Percentiles rank a stretch among this genome's conserved stretches.
Conservation (phyloP, 2,888 invertebrate genomes). For the Sarcophaga carnaria region DNA sequence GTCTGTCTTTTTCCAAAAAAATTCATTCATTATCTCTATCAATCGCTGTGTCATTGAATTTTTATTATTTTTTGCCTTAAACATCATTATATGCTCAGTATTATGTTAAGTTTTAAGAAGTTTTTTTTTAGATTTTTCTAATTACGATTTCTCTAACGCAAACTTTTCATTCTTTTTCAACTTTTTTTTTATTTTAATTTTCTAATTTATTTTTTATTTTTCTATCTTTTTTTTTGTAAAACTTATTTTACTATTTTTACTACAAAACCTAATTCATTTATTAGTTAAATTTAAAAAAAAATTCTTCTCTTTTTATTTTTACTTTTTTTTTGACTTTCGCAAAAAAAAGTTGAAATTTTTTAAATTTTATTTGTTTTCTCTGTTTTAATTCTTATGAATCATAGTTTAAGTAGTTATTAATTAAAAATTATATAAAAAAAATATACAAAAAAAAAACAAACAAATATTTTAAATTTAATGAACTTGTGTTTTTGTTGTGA, state of each 20-base stretch:
- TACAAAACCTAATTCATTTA: constrained; percentile 24
- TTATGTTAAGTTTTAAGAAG: constrained; percentile 81
- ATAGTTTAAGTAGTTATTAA: constrained; percentile 63
- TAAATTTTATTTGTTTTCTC: constrained; percentile 49
- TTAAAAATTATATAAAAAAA: constrained; percentile 29
- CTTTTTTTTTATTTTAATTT: background rate
- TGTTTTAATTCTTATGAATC: constrained; percentile 50
- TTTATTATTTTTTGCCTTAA: constrained; percentile 47
- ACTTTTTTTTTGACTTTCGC: constrained; percentile 38
- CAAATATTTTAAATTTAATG: constrained; percentile 48
- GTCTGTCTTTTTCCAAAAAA: background rate
- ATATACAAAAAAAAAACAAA: background rate
- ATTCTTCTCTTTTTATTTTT: constrained; percentile 15
- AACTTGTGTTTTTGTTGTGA: constrained; percentile 69
- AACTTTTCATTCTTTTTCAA: constrained; percentile 65
- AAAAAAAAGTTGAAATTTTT: constrained; percentile 28
- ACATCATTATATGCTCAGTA: constrained; percentile 79
- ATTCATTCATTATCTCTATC: background rate
- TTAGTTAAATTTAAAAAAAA: constrained; percentile 35
- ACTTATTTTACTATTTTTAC: constrained; percentile 62
- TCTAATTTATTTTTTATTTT: constrained; percentile 47
- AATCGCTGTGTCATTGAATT: background rate
- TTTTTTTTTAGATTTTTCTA: constrained; percentile 73
- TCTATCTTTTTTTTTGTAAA: constrained; percentile 2
- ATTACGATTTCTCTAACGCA: constrained; percentile 28